phyloP scores from a whole-genome alignment of 2,888 invertebrate species.

The Drosophila stalkeri region DNA sequence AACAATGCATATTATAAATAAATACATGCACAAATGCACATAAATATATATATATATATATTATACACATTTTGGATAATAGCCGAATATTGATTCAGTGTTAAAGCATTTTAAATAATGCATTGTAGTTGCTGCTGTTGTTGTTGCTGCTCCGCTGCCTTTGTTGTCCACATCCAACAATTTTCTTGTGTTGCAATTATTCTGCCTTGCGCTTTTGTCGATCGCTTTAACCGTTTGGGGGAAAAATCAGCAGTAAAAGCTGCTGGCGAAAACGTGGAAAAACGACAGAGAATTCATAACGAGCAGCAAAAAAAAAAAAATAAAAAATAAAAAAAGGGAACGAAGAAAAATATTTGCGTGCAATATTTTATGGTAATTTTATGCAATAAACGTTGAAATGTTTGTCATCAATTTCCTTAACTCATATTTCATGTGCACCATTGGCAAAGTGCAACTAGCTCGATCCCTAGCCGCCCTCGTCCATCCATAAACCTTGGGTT shows the following conservation, averaged over 20 bases:
- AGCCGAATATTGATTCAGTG: conserved; percentile 5
- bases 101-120: conserved; percentile 14
- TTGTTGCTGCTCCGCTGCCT: not conserved
- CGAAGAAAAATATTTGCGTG: conserved; percentile 59
- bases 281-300: conserved; percentile 45
- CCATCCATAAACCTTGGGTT: not conserved
- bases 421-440: conserved; percentile 78
- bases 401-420: conserved; percentile 80
- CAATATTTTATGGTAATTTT: conserved; percentile 79
- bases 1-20: conserved; percentile 26
- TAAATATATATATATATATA: not conserved
- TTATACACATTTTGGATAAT: conserved; percentile 10
- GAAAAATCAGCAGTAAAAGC: conserved; percentile 24
- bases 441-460: conserved; percentile 28
- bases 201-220: conserved; percentile 42
- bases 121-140: not conserved
- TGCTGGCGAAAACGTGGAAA: conserved; percentile 14
- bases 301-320: conserved; percentile 20
- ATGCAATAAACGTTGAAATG: conserved; percentile 80
- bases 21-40: not conserved
- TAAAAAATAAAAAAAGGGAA: not conserved
- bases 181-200: conserved; percentile 47
- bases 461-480: not conserved
- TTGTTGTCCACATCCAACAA: conserved; percentile 4
- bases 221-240: conserved; percentile 39